Evolutionary conservation across 2,888 invertebrate genomes (phyloP), one percentile per base, ranked within the genome.

Genomic region (Dolomedes plantarius): DNA sequence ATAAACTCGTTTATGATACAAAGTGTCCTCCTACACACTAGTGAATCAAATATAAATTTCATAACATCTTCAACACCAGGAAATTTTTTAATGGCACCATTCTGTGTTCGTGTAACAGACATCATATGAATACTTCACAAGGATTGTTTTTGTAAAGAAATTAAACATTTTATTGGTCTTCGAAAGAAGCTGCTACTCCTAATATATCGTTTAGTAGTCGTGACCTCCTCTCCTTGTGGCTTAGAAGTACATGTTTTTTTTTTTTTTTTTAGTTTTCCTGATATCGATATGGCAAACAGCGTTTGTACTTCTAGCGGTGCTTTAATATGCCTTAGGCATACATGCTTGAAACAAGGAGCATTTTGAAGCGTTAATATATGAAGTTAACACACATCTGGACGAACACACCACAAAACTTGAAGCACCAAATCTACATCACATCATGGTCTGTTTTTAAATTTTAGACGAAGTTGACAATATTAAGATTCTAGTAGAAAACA

Each of bases 291-390:
- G 56, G 56, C 6, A 36, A 36, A 36, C 46, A 23, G 23, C 56
- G 23, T 56, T 56, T 56, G 56, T 56, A 56, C 56, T 56, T 23
- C 56, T 23, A 56, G 56, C 56, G 56, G 56, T 56, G 56, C 56
- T 23, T 23, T 56, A 5, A 23, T 56, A 56, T 56, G 56, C 56
- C 23, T 56, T 19, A 3, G 23, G 56, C 56, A 56, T 56, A 56
- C 23, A 5, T 56, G 56, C 56, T 56, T 5, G 3, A 56, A 2
- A 1, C 41, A 23, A 56, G 23, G 19, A 56, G 56, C 23, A 11
- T 11, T 46, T 56, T 56, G 56, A 56, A 56, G 23, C 19, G 16
- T 23, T 56, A 56, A 16, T 46, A 16, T 56, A 56, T 3, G n/a
- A n/a, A n/a, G n/a, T n/a, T n/a, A n/a, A n/a, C n/a, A 56, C 56